These are phyloP conservation scores for Nomada hirtipes DNA, from an alignment of 2,888 invertebrate genomes.

Conservation along the genomic window DNA sequence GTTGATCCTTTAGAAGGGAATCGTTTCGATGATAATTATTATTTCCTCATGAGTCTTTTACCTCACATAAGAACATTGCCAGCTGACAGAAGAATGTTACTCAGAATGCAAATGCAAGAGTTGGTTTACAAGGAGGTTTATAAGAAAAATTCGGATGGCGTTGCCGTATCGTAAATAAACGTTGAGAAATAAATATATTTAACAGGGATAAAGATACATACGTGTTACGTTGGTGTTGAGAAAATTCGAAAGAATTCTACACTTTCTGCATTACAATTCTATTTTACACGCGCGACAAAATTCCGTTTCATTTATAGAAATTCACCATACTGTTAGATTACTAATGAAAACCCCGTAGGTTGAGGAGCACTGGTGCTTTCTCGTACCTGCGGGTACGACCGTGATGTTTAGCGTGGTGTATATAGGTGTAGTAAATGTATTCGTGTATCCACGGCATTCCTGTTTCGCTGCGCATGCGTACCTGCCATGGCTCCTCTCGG, in stretches of 20 bases:
- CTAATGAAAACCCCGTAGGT: constrained; percentile 28
- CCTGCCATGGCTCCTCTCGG: constrained; percentile 56
- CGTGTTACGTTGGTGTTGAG: constrained; percentile 1
- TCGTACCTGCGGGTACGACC: constrained; percentile 76
- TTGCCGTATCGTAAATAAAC: constrained; percentile 50
- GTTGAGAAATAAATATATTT: constrained; percentile 26
- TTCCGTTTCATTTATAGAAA: constrained; percentile 6
- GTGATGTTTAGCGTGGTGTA: constrained; percentile 61
- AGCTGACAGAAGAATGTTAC: constrained; percentile 80
- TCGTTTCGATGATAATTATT: constrained; percentile 83
- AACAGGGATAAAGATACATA: constrained; percentile 25
- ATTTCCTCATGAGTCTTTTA: constrained; percentile 83
- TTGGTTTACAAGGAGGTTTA: constrained; percentile 82
- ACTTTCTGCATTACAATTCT: too few relatives aligned
- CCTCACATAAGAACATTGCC: constrained; percentile 81
- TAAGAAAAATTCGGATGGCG: constrained; percentile 70
- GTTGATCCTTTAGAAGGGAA: constrained; percentile 76
- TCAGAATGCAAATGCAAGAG: constrained; percentile 83
- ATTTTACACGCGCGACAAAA: neutral
- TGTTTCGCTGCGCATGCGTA: constrained; percentile 68
- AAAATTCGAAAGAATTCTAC: neutral
- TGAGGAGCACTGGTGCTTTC: constrained; percentile 78
- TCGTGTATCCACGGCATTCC: constrained; percentile 44
- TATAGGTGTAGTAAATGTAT: constrained; percentile 47
- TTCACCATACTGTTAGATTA: constrained; percentile 2